Evolutionary conservation across 2,113 vertebrate species (phyloP).

Genomic region (Muscicapa adusta): DNA sequence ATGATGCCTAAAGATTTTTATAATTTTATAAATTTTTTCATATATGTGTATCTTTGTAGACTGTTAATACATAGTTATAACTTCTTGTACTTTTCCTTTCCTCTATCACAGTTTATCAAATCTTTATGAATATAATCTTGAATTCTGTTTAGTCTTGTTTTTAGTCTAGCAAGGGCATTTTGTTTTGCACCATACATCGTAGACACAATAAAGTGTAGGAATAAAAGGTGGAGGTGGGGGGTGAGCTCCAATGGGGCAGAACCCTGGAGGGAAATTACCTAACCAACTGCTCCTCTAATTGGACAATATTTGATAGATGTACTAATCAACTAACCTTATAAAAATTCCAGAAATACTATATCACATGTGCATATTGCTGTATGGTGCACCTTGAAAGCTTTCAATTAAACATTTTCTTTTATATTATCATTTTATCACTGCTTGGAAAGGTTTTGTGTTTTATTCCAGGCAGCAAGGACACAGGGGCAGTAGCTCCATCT

Average conservation of each 20-base stretch:
- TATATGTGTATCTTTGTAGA: not conserved
- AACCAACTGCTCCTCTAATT: not conserved
- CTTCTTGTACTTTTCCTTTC: not conserved
- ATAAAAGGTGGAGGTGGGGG: accelerated
- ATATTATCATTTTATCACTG: not conserved
- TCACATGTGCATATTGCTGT: accelerated
- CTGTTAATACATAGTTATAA: too few relatives aligned
- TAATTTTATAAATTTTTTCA: not conserved
- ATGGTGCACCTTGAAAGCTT: not conserved
- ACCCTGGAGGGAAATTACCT: not conserved
- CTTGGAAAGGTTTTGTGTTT: not conserved
- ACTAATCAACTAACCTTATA: not conserved
- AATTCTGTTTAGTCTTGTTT: not conserved
- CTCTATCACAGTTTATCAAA: not conserved
- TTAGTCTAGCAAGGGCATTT: not conserved
- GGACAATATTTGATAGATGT: not conserved
- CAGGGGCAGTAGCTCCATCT: not conserved
- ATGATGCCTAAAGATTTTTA: not conserved
- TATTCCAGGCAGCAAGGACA: not conserved
- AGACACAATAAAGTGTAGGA: not conserved
- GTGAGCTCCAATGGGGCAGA: not conserved
- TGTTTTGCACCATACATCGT: not conserved
- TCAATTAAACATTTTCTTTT: not conserved
- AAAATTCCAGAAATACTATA: not conserved
- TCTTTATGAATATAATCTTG: not conserved